Evolutionary conservation across 2,797 vertebrate genomes (phyloP).

Genomic region (Lacerta viridis): DNA sequence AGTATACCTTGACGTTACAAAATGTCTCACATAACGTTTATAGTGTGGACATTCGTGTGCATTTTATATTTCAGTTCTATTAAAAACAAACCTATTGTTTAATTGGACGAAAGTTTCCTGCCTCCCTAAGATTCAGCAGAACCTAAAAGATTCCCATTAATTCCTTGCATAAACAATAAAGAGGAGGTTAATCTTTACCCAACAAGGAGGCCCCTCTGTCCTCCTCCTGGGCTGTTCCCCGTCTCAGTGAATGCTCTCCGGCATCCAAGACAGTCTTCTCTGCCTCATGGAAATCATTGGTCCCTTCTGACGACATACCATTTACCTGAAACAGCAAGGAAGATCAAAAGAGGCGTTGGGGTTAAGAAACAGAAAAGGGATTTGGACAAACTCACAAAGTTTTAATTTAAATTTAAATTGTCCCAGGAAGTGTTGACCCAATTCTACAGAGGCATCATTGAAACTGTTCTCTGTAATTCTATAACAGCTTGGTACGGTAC

Average conservation of each 20-base stretch:
- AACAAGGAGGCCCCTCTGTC: neutral
- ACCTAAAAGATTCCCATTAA: neutral
- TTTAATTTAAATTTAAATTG: no score
- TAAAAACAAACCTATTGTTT: neutral
- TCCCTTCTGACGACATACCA: neutral
- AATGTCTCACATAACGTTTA: neutral
- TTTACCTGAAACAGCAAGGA: neutral
- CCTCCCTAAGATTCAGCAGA: neutral
- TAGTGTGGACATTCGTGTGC: no score
- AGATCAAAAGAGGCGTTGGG: neutral
- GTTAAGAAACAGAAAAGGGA: neutral
- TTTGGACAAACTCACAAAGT: no score
- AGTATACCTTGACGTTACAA: neutral
- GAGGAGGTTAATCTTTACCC: neutral
- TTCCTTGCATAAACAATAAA: neutral
- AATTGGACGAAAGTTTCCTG: neutral
- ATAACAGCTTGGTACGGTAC: no score
- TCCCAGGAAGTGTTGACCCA: no score
- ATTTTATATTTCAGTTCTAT: neutral
- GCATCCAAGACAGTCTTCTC: neutral
- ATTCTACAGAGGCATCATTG: no score
- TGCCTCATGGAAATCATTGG: neutral
- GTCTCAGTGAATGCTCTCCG: no score
- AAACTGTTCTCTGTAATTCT: no score
- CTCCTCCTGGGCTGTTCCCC: accelerated